Conservation (phyloP, 2,797 vertebrate species). For the Enteromius trimaculatus region DNA sequence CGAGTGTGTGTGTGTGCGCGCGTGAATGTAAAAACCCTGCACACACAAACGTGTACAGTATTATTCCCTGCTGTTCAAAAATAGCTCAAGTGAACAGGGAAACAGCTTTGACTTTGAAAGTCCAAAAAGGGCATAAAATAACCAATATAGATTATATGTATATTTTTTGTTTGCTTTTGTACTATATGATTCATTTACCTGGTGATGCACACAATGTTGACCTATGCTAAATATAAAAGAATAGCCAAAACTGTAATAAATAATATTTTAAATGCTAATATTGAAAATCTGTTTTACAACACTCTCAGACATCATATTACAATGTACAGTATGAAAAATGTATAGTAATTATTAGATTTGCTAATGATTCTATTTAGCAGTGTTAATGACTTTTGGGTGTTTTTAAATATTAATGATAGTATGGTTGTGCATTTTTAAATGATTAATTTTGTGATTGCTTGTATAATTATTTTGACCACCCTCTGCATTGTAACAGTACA, state of each 20-base stretch:
- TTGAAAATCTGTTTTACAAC: not conserved
- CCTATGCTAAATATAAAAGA: not conserved
- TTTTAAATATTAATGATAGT: not conserved
- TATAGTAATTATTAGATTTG: not conserved
- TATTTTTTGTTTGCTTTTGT: not conserved
- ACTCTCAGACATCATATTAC: not conserved
- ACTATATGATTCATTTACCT: not conserved
- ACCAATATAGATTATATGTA: no score
- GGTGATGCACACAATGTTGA: not conserved
- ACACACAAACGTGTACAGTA: conserved; percentile 52
- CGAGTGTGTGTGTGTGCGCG: not conserved
- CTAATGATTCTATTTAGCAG: not conserved
- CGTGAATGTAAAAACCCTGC: conserved; percentile 12
- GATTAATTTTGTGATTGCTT: not conserved
- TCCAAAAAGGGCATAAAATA: not conserved
- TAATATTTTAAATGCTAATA: not conserved
- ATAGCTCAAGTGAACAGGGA: not conserved
- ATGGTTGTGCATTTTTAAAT: not conserved
- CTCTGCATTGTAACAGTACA: not conserved
- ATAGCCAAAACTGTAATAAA: not conserved
- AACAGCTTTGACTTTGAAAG: not conserved
- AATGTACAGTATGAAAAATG: not conserved
- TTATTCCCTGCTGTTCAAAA: conserved; percentile 10
- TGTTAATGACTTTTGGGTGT: not conserved
- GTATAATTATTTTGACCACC: not conserved